Evolutionary conservation across 2,888 invertebrate genomes (phyloP), one percentile per base, ranked within the genome.

Genomic region (Polyommatus icarus): DNA sequence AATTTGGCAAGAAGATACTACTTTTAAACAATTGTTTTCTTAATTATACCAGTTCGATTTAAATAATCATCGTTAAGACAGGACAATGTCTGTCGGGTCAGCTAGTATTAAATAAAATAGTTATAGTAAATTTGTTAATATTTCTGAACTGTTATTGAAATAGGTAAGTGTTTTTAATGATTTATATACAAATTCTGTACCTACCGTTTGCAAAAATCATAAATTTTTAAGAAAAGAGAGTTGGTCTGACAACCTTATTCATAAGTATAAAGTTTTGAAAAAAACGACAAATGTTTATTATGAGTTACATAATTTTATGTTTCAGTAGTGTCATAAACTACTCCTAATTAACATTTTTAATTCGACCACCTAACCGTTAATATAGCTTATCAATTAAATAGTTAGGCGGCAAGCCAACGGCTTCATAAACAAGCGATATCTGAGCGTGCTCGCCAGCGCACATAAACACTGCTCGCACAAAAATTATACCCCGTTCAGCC

Each of bases 351-450:
- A 15, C 67, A 32, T 67, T 67, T 67, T 67, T 20, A 61, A 61
- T 24, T 20, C 10, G 54, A 54, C 10, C 50, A 50, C 50, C 57
- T n/a, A 50, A 20, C 40, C 54, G 59, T 76, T 78, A 73, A 73
- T 57, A 78, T 71, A 77, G 73, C 73, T 78, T 80, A 78, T 79
- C 78, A 80, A 80, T 79, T 76, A 78, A 78, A 78, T 80, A 79
- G 75, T 57, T 67, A 77, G 79, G 80, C 80, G 77, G 59, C 77
- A 71, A 76, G 79, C 79, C 79, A 80, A 78, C 76, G 67, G 76
- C 77, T 40, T 75, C 78, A 79, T 82, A 82, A 82, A 82, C 72
- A 75, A 81, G 76, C 71, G 79, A 78, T 82, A 82, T 82, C 82
- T 79, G 72, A 40, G 78, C 78, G 50, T 76, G 59, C 57, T 76